A percentile compares a stretch with the other conserved stretches of the same genome.
Conservation (phyloP, 2,113 vertebrate genomes). For the Notarius quadriscutis region DNA sequence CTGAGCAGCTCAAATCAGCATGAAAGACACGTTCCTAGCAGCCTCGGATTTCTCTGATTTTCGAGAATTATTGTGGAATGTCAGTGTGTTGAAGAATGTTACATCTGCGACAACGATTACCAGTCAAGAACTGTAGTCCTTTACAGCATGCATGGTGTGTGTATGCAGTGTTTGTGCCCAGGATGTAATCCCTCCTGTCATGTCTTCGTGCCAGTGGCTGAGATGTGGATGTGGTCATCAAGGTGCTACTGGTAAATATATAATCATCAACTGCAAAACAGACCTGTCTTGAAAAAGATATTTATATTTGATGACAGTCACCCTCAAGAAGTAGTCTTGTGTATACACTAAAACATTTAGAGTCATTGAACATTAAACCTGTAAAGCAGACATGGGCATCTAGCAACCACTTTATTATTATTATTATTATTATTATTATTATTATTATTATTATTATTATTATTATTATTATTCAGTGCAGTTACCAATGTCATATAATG, state of each 20-base stretch:
- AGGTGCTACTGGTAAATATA: conserved; percentile 4
- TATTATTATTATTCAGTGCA: background rate
- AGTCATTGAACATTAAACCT: background rate
- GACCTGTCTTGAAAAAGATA: background rate
- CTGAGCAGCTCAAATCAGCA: background rate
- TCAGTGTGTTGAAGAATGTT: background rate
- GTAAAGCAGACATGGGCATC: background rate
- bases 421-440: background rate
- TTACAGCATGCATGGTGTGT: background rate
- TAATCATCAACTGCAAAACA: background rate
- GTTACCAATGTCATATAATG: background rate
- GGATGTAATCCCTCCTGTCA: background rate
- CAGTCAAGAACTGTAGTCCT: too few relatives aligned
- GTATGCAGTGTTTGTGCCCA: background rate
- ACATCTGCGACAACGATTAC: background rate
- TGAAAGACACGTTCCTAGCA: background rate
- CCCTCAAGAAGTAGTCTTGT: background rate
- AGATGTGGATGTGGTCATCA: background rate
- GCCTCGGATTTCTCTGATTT: background rate
- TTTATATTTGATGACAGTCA: background rate
- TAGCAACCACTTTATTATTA: background rate
- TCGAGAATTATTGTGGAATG: background rate
- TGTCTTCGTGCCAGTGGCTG: background rate
- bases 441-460: background rate
- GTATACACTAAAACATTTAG: background rate